These are phyloP conservation scores for Platerodrilus igneus DNA, from an alignment of 2,888 invertebrate genomes.

Conservation along the genomic window DNA sequence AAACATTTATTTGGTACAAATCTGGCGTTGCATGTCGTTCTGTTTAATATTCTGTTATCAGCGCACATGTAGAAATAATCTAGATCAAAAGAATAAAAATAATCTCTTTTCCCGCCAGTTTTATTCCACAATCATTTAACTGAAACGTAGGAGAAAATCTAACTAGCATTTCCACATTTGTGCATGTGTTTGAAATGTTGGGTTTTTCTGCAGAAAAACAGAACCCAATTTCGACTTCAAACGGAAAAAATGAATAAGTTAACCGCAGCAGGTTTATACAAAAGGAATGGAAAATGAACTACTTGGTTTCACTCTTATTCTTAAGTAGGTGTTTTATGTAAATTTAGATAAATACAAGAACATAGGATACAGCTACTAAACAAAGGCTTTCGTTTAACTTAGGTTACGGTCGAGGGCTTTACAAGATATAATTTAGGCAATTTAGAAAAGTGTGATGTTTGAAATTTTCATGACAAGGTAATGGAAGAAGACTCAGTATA, in stretches of 20 bases:
- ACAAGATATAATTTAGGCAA: background rate
- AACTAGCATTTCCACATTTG: no score
- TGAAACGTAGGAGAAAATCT: no score
- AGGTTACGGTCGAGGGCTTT: background rate
- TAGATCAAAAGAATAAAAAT: no score
- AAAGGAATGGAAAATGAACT: slow-evolving; percentile 25
- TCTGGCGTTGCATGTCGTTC: no score
- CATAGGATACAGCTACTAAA: slow-evolving; percentile 11
- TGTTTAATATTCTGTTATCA: no score
- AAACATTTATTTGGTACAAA: no score
- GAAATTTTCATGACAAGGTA: slow-evolving; percentile 19
- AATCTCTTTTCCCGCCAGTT: no score
- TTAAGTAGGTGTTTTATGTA: slow-evolving; percentile 15
- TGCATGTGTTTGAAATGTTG: slow-evolving; percentile 16
- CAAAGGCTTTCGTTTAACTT: slow-evolving; percentile 1
- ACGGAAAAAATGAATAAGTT: slow-evolving; percentile 26
- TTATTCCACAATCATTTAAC: no score
- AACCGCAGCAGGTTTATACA: slow-evolving; percentile 23
- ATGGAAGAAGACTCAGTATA: slow-evolving; percentile 17
- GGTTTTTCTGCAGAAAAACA: slow-evolving; percentile 14
- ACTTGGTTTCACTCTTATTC: slow-evolving; percentile 21
- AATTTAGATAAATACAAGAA: slow-evolving; percentile 13
- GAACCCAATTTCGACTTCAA: slow-evolving; percentile 22
- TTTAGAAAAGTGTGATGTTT: slow-evolving; percentile 3
- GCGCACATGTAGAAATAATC: no score